Base-by-base conservation (phyloP, 2,113 vertebrate species). In the Peromyscus californicus region DNA sequence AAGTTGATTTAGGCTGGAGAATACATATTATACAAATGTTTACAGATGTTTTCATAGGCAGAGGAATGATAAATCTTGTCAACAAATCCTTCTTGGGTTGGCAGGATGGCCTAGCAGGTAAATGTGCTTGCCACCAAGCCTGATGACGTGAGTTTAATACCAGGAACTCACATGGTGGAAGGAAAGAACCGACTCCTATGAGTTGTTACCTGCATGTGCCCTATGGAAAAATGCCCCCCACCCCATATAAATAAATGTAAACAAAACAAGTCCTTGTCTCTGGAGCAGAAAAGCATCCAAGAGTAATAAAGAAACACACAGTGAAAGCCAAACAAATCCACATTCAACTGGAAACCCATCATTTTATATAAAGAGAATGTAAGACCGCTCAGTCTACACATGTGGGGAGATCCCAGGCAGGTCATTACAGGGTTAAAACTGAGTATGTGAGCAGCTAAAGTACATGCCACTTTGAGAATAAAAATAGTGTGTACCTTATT, bases 401-500 rank as follows among this genome's bases (percentile, higher is more conserved):
- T 54, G 19, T 45, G 91, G 89, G 90, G 89, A 97, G 95, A 89
- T 83, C 98, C 89, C 26, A 94, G 42, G 31, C 61, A 72, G 63
- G 95, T 2, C 85, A 90, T 85, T 75, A 98, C 63, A 98, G 97
- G 93, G 99, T 99, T 99, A 99, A 99, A 93, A 80, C 91, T 91
- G 98, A 98, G 96, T 95, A 96, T 29, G 97, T 98, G 98, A 98
- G 97, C 98, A 98, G 98, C 97, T 97, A 97, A 98, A 92, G 22
- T 90, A 97, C 97, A 93, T 97, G 98, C 97, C 98, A 98, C 98
- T 98, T 97, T 98, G 98, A 98, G 98, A 99, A 98, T 98, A 98
- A 98, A 98, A 99, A 98, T 98, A 98, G 98, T 98, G 98, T 98
- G 98, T 98, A 99, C 98, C 99, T 99, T 99, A 99, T 99, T 99